These are phyloP conservation scores for Eurystomus gularis DNA, from an alignment of 2,113 vertebrate genomes.

Conservation along the genomic window DNA sequence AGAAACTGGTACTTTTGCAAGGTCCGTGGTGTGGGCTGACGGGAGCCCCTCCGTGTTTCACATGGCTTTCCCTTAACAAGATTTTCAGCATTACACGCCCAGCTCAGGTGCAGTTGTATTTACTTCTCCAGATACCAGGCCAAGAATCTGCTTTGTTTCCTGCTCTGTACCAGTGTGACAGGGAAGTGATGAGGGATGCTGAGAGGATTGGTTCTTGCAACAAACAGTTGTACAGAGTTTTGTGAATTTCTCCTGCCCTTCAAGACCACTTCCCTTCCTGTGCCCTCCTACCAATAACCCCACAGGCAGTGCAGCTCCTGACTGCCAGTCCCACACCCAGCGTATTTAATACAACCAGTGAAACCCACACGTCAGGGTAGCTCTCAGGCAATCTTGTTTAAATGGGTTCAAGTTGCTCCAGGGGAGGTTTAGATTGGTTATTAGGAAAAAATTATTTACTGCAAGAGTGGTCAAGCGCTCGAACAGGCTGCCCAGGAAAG, in stretches of 20 bases:
- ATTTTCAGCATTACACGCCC: not conserved
- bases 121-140: not conserved
- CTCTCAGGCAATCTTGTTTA: not conserved
- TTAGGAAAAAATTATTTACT: too few relatives aligned
- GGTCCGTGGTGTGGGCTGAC: not conserved
- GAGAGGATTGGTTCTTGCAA: not conserved
- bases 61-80: not conserved
- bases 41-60: not conserved
- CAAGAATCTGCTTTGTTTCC: not conserved
- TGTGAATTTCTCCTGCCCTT: not conserved
- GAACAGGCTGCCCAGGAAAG: too few relatives aligned
- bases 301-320: not conserved
- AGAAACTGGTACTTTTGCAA: not conserved
- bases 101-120: not conserved
- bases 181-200: not conserved
- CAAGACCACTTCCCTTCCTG: not conserved
- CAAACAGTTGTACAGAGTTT: not conserved
- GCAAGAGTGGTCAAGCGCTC: too few relatives aligned
- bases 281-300: not conserved
- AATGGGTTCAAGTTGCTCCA: too few relatives aligned
- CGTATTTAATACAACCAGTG: not conserved
- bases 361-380: not conserved
- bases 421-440: too few relatives aligned
- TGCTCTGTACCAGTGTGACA: not conserved
- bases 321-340: not conserved